Percentiles rank a stretch among this genome's conserved stretches.
Conservation (phyloP, 2,888 invertebrate genomes). For the Megaustenia siamemsis region DNA sequence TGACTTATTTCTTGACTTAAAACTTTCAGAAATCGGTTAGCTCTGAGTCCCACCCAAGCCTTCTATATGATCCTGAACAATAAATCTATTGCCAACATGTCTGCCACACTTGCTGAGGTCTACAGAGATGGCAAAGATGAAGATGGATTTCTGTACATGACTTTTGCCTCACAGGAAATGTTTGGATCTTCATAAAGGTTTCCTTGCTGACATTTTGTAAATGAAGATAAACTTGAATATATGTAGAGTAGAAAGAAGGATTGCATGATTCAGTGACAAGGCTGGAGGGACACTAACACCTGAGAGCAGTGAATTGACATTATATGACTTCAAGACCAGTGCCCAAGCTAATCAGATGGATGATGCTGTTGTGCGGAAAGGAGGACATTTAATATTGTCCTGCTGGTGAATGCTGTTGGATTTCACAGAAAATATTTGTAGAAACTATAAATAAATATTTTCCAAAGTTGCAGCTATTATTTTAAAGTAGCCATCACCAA, state of each 20-base stretch:
- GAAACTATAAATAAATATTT: too few relatives aligned
- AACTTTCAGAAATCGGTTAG: slow-evolving; percentile 83
- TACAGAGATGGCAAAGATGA: slow-evolving; percentile 88
- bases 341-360: too few relatives aligned
- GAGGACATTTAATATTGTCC: too few relatives aligned
- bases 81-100: slow-evolving; percentile 89
- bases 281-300: not conserved
- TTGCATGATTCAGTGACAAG: not conserved
- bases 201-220: not conserved
- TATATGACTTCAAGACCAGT: too few relatives aligned
- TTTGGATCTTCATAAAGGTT: slow-evolving; percentile 83
- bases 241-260: not conserved
- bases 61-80: slow-evolving; percentile 91
- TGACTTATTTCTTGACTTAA: not conserved
- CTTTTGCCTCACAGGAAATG: slow-evolving; percentile 93
- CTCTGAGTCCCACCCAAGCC: slow-evolving; percentile 85
- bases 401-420: too few relatives aligned
- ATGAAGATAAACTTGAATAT: not conserved
- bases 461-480: too few relatives aligned
- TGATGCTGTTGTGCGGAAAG: too few relatives aligned
- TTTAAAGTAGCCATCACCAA: too few relatives aligned
- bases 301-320: too few relatives aligned
- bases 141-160: slow-evolving; percentile 93
- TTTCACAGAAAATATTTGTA: too few relatives aligned
- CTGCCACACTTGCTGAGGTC: slow-evolving; percentile 89